Evolutionary conservation across 2,113 vertebrate species (phyloP), one percentile per base, ranked within the genome.

Genomic region (Perca flavescens): DNA sequence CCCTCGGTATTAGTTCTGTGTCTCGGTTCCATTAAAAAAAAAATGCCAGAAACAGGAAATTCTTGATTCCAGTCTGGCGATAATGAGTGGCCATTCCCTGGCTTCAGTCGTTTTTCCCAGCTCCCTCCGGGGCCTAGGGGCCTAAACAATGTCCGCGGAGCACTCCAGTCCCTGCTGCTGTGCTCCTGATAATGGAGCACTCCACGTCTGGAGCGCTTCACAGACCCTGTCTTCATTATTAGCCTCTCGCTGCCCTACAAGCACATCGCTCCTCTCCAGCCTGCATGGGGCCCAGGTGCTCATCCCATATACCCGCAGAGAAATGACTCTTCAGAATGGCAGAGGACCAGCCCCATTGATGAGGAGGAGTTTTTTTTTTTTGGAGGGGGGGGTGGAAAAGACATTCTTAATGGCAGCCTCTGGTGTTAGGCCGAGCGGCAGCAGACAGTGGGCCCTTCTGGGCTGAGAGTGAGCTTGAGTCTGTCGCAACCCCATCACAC

Each of bases 11-110:
- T 3, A 11, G 40, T 43, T 43, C 9, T 11, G 40, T 43, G 11
- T 43, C 40, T 43, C 10, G 40, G 9, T 43, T 43, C 40, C 40
- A 43, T 43, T 43, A 11, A 72, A 36, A 87, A 79, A 72, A 36
- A 87, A 79, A 64, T 56, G 72, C 72, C 79, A 88, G 86, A 82
- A 93, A 90, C 87, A 92, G 92, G 92, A 95, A 94, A 93, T 92
- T 92, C 93, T 94, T 91, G 89, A 92, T 94, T 93, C 84, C 88
- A 89, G 91, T 91, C 90, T 89, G 79, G 85, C 86, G 94, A 93
- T 95, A 95, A 95, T 93, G 91, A 94, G 91, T 76, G 79, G 89
- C 88, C 80, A 40, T 91, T 93, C 88, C 86, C 87, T 75, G 77
- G 88, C 77, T 90, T 84, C 80, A 86, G 76, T 87, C 86, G 65